Percentiles rank a stretch among this genome's conserved stretches.
Conservation (phyloP, 2,797 vertebrate species). For the Heliangelus exortis region DNA sequence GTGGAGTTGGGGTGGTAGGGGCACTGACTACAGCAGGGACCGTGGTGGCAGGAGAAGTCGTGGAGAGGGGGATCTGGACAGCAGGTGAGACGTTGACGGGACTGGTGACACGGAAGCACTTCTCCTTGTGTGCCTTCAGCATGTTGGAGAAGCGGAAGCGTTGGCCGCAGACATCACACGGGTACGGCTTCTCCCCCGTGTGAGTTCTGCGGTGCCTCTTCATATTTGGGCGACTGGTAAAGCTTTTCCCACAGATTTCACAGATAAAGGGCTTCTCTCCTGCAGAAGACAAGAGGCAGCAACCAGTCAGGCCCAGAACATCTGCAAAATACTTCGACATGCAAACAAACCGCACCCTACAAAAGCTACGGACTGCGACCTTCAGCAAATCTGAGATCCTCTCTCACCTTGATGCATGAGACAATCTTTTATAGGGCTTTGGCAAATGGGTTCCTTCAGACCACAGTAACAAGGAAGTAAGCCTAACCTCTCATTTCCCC, state of each 20-base stretch:
- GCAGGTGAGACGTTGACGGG: conserved; percentile 83
- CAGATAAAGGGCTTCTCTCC: conserved; percentile 99
- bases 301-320: background rate
- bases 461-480: background rate
- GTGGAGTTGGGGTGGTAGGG: conserved; percentile 65
- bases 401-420: background rate
- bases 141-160: conserved; percentile 99
- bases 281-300: conserved; percentile 50
- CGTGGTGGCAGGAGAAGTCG: conserved; percentile 71
- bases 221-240: conserved; percentile 99
- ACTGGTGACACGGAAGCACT: conserved; percentile 96
- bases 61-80: conserved; percentile 79
- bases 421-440: background rate
- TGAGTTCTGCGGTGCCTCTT: conserved; percentile 95
- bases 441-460: background rate
- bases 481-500: background rate
- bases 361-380: background rate
- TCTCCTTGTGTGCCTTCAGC: conserved; percentile 97
- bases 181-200: conserved; percentile 97
- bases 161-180: conserved; percentile 95
- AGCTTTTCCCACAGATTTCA: conserved; percentile 98
- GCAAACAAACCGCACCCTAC: background rate
- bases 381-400: background rate
- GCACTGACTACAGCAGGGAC: conserved; percentile 63
- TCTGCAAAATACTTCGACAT: background rate